Percentiles rank a stretch among this genome's conserved stretches.
Evolutionary conservation across 2,113 vertebrate genomes (phyloP).

Genomic region (Bothrops jararaca): DNA sequence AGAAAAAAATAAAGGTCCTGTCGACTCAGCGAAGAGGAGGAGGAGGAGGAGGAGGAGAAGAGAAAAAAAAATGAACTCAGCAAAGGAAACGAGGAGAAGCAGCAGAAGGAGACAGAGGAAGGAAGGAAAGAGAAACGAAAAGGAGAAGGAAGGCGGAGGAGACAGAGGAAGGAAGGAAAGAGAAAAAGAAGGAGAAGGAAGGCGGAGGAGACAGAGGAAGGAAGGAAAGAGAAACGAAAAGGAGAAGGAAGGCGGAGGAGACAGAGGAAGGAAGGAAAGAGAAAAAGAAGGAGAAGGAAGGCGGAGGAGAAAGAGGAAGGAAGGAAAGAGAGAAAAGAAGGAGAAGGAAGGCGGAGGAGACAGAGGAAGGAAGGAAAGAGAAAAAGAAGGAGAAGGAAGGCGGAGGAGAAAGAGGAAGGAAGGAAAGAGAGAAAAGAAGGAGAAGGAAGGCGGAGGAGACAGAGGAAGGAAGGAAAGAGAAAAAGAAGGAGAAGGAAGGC

Average conservation of each 20-base stretch:
- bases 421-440: not conserved
- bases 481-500: not conserved
- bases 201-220: no score
- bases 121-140: no score
- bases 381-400: not conserved
- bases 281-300: not conserved
- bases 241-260: not conserved
- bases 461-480: not conserved
- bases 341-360: not conserved
- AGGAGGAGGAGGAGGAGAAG: no score
- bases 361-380: not conserved
- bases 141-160: no score
- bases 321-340: not conserved
- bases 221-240: not conserved
- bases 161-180: no score
- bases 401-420: no score
- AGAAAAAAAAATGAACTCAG: no score
- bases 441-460: not conserved
- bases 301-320: no score
- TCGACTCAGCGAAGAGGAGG: no score
- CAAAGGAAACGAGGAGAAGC: no score
- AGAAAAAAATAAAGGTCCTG: no score
- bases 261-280: not conserved
- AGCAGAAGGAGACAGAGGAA: no score
- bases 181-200: not conserved